phyloP scores from a whole-genome alignment of 2,888 invertebrate species.

The Axea sp. region DNA sequence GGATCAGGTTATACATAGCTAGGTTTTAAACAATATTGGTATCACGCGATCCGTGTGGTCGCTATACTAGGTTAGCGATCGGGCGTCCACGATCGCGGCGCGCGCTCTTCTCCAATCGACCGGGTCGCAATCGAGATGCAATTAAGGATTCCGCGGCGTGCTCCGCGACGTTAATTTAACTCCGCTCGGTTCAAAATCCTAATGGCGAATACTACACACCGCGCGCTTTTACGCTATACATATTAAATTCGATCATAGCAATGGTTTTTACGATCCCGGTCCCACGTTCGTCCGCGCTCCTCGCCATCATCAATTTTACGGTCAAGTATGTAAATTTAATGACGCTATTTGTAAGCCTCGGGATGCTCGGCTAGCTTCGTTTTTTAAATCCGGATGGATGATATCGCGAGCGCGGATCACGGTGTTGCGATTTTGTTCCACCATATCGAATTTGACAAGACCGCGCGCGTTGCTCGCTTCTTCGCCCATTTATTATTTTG shows the following conservation, averaged over 20 bases:
- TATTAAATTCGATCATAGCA: constrained; percentile 47
- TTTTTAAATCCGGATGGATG: constrained; percentile 10
- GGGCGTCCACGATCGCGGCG: no score
- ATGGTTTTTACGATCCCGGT: constrained; percentile 26
- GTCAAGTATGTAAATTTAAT: constrained; percentile 42
- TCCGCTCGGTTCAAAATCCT: constrained; percentile 22
- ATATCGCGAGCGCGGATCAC: constrained; percentile 1
- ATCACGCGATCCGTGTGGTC: no score
- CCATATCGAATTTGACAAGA: no score
- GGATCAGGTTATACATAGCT: no score
- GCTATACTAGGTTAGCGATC: no score
- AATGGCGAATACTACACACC: constrained; percentile 24
- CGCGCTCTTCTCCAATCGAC: not conserved
- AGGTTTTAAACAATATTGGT: no score
- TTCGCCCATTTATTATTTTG: no score
- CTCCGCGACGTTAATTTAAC: constrained; percentile 11
- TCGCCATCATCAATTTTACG: constrained; percentile 30
- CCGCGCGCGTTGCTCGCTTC: no score
- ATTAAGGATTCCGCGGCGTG: constrained; percentile 21
- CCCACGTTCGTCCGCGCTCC: constrained; percentile 7
- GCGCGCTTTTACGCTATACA: constrained; percentile 31
- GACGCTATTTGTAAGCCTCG: constrained; percentile 32
- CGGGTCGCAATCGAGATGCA: constrained; percentile 6
- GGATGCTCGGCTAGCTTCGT: not conserved
- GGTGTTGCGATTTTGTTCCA: no score